Conservation (phyloP, 2,888 invertebrate species). For the Eupithecia centaureata region DNA sequence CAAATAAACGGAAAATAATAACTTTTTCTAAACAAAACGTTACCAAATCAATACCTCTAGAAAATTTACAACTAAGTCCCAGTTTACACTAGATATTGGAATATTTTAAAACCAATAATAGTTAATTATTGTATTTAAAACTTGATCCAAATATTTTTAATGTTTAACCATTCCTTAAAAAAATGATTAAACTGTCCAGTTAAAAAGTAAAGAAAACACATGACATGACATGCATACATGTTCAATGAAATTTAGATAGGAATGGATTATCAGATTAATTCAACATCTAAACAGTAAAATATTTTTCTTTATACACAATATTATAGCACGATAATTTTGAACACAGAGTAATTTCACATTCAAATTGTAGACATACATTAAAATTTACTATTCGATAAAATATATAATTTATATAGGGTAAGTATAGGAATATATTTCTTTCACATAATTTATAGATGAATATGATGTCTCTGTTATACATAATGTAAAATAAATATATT, state of each 20-base stretch:
- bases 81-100: background rate
- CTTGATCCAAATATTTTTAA: constrained; percentile 38
- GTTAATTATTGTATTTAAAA: constrained; percentile 1
- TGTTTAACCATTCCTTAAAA: constrained; percentile 6
- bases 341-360: constrained; percentile 77
- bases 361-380: constrained; percentile 72
- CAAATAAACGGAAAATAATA: constrained; percentile 44
- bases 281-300: constrained; percentile 58
- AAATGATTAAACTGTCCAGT: background rate
- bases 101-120: background rate
- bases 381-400: constrained; percentile 71
- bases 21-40: constrained; percentile 23
- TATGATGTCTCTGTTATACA: constrained; percentile 59
- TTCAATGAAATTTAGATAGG: constrained; percentile 42
- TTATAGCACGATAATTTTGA: constrained; percentile 72
- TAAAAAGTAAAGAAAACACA: background rate
- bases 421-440: constrained; percentile 67
- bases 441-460: constrained; percentile 56
- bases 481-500: constrained; percentile 57
- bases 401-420: constrained; percentile 68
- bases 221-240: constrained; percentile 33
- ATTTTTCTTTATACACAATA: constrained; percentile 66
- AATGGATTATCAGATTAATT: constrained; percentile 37
- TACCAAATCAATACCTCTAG: background rate
- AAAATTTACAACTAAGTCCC: background rate